Percentiles rank a stretch among this genome's conserved stretches.
These are phyloP conservation scores for Halictus quadricinctus DNA, from an alignment of 2,888 invertebrate genomes.

Conservation along the genomic window DNA sequence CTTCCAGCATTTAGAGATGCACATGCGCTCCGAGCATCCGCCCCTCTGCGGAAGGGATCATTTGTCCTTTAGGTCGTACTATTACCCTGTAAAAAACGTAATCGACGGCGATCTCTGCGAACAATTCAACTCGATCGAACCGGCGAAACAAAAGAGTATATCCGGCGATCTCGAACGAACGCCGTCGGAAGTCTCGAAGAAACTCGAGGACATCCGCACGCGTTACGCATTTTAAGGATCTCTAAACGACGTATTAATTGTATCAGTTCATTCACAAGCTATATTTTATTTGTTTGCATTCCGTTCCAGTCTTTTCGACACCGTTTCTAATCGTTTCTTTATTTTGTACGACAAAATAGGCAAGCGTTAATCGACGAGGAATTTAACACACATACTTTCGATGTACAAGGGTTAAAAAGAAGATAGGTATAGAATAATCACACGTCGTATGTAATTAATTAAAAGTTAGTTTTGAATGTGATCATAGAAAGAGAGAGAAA, in stretches of 20 bases:
- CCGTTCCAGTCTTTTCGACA: constrained; percentile 26
- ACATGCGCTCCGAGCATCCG: constrained; percentile 98
- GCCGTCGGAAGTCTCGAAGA: constrained; percentile 98
- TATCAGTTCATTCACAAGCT: constrained; percentile 3
- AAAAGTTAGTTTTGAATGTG: constrained; percentile 20
- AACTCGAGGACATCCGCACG: constrained; percentile 98
- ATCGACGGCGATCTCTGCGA: constrained; percentile 99
- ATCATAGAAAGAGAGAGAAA: neutral
- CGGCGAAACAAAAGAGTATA: constrained; percentile 96
- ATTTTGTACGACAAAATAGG: neutral
- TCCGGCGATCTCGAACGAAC: constrained; percentile 97
- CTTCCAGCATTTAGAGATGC: constrained; percentile 99
- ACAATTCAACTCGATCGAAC: constrained; percentile 98
- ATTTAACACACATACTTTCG: neutral
- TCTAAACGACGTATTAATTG: constrained; percentile 7
- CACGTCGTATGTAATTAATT: constrained; percentile 9
- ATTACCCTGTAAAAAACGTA: constrained; percentile 98
- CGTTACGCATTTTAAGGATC: constrained; percentile 96
- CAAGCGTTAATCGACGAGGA: neutral
- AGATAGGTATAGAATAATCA: neutral
- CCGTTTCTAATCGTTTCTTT: constrained; percentile 7
- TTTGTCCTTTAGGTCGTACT: constrained; percentile 97
- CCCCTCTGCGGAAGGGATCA: constrained; percentile 99
- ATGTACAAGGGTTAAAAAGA: neutral
- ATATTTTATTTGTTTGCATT: constrained; percentile 42